Percentiles rank a stretch among this genome's conserved stretches.
These are phyloP conservation scores for Tyria jacobaeae DNA, from an alignment of 2,888 invertebrate genomes.

Conservation along the genomic window DNA sequence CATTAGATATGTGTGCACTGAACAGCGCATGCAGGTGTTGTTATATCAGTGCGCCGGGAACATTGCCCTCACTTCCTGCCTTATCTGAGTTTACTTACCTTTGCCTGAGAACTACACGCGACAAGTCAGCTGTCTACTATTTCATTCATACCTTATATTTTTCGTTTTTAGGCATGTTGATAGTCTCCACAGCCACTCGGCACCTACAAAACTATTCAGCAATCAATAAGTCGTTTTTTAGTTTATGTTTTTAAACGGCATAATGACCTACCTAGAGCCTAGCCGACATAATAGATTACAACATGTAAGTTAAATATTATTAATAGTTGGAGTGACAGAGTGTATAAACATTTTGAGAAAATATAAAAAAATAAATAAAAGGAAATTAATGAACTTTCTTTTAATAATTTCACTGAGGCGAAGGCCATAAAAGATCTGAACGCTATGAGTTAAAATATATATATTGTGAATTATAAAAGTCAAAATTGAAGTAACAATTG, in stretches of 20 bases:
- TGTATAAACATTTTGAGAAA: too few species aligned
- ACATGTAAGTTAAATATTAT: too few species aligned
- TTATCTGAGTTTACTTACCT: constrained; percentile 80
- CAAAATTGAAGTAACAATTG: too few species aligned
- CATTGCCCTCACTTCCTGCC: constrained; percentile 82
- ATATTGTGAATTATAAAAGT: background rate
- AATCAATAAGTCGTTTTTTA: too few species aligned
- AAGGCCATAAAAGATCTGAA: background rate
- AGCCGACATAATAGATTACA: too few species aligned
- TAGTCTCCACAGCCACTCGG: background rate
- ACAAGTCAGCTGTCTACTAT: constrained; percentile 64
- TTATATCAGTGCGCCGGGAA: constrained; percentile 72
- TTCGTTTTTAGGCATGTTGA: background rate
- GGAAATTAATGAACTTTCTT: too few species aligned
- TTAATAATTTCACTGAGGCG: too few species aligned
- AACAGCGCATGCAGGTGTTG: constrained; percentile 68
- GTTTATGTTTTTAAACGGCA: too few species aligned
- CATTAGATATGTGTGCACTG: constrained; percentile 45
- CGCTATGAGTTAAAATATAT: background rate
- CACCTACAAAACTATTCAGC: too few species aligned
- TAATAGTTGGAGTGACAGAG: too few species aligned
- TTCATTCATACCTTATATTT: constrained; percentile 32
- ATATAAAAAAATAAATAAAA: too few species aligned
- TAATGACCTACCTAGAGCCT: too few species aligned
- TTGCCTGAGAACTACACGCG: constrained; percentile 72